Base-by-base conservation (phyloP, 1,140 invertebrate genomes). In the Melipona quadrifasciata region DNA sequence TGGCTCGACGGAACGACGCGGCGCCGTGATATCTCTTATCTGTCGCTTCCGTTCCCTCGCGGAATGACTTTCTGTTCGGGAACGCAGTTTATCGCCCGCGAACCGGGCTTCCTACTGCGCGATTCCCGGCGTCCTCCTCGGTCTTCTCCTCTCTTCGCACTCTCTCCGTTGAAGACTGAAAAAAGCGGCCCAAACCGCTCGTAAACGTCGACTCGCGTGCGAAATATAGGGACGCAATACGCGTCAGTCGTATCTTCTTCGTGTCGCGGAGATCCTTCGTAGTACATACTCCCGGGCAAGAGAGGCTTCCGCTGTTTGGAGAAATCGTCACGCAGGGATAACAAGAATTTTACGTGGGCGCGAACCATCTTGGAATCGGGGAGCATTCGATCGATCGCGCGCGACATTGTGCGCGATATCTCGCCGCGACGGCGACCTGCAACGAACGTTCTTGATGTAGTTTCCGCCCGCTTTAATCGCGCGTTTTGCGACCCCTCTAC, bases 391-490 rank as follows among this genome's bases (percentile, higher is more conserved):
- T 31, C 27, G 17, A 68, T 47, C 24, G 57, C 11, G 34, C 72
- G 17, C 24, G 21, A 58, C 58, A 53, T 75, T 74, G 24, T 61
- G 31, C 16, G 19, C 53, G 39, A 58, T 39, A 10, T 2, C 10
- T 4, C 19, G 11, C 5, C 72, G 53, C 53, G 39, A 61, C 64
- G 24, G 5, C 57, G 57, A 31, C 47, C 14, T 34, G 8, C 8
- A 64, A 76, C 24, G 65, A 75, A 31, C 53, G 31, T 24, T 65
- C 57, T 82, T 72, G 53, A 79, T 70, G 12, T 65, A 27, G 64
- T 74, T 88, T 73, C 8, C 24, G 47, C 61, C 1, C 34, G 65
- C 70, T 71, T 89, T 83, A 86, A 86, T 86, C 87, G 84, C 58
- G 47, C 71, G 47, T 77, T 77, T 70, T 61, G 65, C 57, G 80